Evolutionary conservation across 2,113 vertebrate genomes (phyloP), one percentile per base, ranked within the genome.

Genomic region (Sebastes schlegelii): DNA sequence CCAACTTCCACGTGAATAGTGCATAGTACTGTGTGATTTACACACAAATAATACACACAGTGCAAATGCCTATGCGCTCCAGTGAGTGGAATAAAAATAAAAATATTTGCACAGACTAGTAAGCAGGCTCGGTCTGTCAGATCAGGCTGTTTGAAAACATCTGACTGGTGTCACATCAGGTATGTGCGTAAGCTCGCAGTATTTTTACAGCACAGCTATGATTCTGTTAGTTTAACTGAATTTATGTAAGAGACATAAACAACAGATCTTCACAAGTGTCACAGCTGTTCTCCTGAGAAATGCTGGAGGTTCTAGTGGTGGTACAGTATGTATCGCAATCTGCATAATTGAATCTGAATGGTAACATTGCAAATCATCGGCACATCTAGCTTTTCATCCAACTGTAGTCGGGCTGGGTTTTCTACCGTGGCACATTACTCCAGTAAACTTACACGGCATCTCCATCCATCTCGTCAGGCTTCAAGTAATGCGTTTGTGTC

Each of bases 81-180:
- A 73, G 17, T 70, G 40, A 79, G 23, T 67, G 52, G 17, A 79
- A 74, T 17, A 45, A 78, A 74, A 67, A 58, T 45, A 17, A 71
- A 68, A 80, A 75, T 54, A 73, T 60, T 43, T 73, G 19, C 49
- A 77, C 21, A 74, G 19, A 40, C 42, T n/a, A 43, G 51, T 57
- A 82, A 72, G n/a, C 71, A 57, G 58, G 65, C 60, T 52, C 19
- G 62, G 51, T 58, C 34, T 79, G 79, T 84, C 55, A 86, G 66
- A 72, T 77, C 57, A 67, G 58, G 17, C 77, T 55, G 72, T 87
- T 75, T 69, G 75, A 78, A 80, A 69, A 76, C 70, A 72, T 63
- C 58, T 52, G 46, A 66, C 49, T 60, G 48, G 34, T 66, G 71
- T 85, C 67, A 77, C 51, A 63, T 73, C 71, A 72, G 71, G 52